phyloP scores from a whole-genome alignment of 2,888 invertebrate genomes.

The Camptogramma bilineatum region DNA sequence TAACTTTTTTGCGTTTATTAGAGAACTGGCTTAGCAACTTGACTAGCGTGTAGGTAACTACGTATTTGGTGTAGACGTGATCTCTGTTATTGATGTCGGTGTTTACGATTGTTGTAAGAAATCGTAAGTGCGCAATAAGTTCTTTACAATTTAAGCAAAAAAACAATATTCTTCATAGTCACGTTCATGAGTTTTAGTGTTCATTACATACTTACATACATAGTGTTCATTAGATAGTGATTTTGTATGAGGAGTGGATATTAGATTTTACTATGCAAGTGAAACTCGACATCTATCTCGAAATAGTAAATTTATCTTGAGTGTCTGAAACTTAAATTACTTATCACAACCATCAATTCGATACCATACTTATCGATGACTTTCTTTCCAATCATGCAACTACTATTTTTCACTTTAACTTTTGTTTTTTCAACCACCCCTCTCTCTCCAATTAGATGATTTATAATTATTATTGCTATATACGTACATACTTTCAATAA shows the following conservation, averaged over 20 bases:
- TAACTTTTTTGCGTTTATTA: slow-evolving; percentile 11
- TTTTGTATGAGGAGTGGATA: background rate
- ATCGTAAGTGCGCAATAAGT: background rate
- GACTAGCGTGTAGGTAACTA: background rate
- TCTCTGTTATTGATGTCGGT: slow-evolving; percentile 5
- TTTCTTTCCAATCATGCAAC: too few relatives aligned
- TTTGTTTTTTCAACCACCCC: background rate
- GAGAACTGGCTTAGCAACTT: slow-evolving; percentile 21
- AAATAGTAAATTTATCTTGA: too few relatives aligned
- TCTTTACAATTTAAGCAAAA: background rate
- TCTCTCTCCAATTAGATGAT: background rate
- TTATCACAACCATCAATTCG: too few relatives aligned
- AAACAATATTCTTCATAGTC: background rate
- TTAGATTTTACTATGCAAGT: background rate
- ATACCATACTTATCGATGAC: too few relatives aligned
- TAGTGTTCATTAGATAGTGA: background rate
- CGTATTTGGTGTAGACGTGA: slow-evolving; percentile 1
- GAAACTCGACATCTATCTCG: too few relatives aligned
- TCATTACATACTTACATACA: too few relatives aligned
- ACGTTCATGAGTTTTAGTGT: background rate
- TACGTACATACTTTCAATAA: background rate
- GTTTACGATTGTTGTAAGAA: slow-evolving; percentile 2
- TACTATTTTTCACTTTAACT: too few relatives aligned
- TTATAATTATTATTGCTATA: background rate
- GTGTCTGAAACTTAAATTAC: too few relatives aligned